Evolutionary conservation across 2,888 invertebrate species (phyloP).

Genomic region (Chelonus formosanus): DNA sequence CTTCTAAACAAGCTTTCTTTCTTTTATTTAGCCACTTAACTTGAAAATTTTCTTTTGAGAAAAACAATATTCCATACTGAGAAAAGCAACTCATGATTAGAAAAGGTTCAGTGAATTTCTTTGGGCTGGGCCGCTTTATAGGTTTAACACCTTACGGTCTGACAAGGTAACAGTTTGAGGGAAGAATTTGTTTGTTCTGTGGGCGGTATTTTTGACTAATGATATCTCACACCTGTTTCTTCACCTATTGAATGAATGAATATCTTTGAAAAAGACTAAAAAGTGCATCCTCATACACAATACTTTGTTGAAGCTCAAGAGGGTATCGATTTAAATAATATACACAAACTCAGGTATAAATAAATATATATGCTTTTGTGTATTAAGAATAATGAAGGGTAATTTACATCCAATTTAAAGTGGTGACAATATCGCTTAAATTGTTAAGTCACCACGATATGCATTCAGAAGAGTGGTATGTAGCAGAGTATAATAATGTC

Average conservation of each 20-base stretch:
- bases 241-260: slow-evolving; percentile 8
- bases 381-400: background rate
- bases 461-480: background rate
- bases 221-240: slow-evolving; percentile 47
- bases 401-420: slow-evolving; percentile 5
- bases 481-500: too few species aligned
- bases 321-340: background rate
- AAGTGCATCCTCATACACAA: background rate
- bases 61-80: slow-evolving; percentile 15
- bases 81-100: slow-evolving; percentile 10
- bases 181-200: slow-evolving; percentile 50
- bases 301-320: too few species aligned
- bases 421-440: slow-evolving; percentile 9
- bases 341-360: background rate
- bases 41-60: slow-evolving; percentile 21
- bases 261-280: background rate
- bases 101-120: slow-evolving; percentile 21
- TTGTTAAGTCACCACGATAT: background rate
- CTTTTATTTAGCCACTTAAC: slow-evolving; percentile 13
- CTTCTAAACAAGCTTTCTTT: slow-evolving; percentile 19
- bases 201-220: slow-evolving; percentile 45
- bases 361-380: too few species aligned
- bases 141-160: slow-evolving; percentile 41
- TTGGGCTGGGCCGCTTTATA: background rate
- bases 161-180: slow-evolving; percentile 37